These are phyloP conservation scores for Ictalurus furcatus DNA, from an alignment of 2,113 vertebrate genomes.

Conservation along the genomic window DNA sequence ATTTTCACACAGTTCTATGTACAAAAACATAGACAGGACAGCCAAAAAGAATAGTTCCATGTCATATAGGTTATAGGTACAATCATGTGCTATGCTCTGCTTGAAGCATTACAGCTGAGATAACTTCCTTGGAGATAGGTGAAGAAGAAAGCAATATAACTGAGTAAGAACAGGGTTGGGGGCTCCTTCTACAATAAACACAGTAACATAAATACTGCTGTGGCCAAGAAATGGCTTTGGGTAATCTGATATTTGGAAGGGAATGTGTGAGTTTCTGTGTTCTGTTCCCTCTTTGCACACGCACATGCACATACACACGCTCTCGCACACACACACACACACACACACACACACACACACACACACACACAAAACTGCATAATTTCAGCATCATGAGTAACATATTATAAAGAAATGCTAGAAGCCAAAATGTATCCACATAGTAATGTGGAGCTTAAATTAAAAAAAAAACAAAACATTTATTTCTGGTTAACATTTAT, in stretches of 20 bases:
- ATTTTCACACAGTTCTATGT: too few relatives aligned
- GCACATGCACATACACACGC: too few relatives aligned
- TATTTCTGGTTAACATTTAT: too few relatives aligned
- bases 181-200: conserved; percentile 36
- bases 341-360: not conserved
- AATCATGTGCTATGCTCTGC: not conserved
- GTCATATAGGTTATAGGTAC: not conserved
- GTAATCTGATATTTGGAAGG: conserved; percentile 23
- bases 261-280: conserved; percentile 21
- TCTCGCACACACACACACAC: not conserved
- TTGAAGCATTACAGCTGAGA: not conserved
- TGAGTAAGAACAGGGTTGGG: not conserved
- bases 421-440: not conserved
- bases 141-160: conserved; percentile 5
- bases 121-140: not conserved
- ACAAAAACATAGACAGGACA: conserved; percentile 9
- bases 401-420: not conserved
- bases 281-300: not conserved
- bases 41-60: not conserved
- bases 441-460: not conserved
- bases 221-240: conserved; percentile 14
- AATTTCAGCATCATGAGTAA: not conserved
- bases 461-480: too few relatives aligned
- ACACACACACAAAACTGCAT: not conserved
- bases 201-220: conserved; percentile 16